These are phyloP conservation scores for Hoplodrina blanda DNA, from an alignment of 2,888 invertebrate species.

Conservation along the genomic window DNA sequence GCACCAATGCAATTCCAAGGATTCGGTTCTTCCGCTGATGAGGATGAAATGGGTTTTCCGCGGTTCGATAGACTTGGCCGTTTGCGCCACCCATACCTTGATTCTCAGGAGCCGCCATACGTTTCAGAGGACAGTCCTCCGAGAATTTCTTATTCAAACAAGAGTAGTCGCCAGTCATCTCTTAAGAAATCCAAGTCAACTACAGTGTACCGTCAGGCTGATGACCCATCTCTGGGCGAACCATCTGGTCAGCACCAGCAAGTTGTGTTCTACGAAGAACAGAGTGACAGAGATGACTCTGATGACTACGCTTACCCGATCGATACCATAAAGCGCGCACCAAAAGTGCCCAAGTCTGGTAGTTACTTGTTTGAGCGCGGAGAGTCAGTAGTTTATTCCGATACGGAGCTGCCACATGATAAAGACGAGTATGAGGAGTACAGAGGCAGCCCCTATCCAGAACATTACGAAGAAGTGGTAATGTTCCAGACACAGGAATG, in stretches of 20 bases:
- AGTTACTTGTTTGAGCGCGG: slow-evolving; percentile 85
- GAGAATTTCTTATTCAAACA: slow-evolving; percentile 85
- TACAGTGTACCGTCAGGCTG: slow-evolving; percentile 79
- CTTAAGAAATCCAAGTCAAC: slow-evolving; percentile 84
- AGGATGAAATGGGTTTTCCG: slow-evolving; percentile 92
- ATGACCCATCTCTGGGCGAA: slow-evolving; percentile 81
- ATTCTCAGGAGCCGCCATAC: slow-evolving; percentile 86
- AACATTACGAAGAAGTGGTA: slow-evolving; percentile 84
- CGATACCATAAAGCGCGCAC: slow-evolving; percentile 88
- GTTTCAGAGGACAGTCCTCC: slow-evolving; percentile 88
- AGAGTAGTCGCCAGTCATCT: slow-evolving; percentile 87
- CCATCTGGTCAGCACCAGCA: slow-evolving; percentile 80
- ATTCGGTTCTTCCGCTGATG: slow-evolving; percentile 91
- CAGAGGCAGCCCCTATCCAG: slow-evolving; percentile 87
- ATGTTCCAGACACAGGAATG: slow-evolving; percentile 88
- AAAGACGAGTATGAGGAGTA: slow-evolving; percentile 87
- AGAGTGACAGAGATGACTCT: slow-evolving; percentile 87
- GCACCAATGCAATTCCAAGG: slow-evolving; percentile 91
- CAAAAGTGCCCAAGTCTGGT: slow-evolving; percentile 84
- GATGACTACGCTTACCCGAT: slow-evolving; percentile 89
- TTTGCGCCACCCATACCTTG: slow-evolving; percentile 88
- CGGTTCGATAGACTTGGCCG: slow-evolving; percentile 91
- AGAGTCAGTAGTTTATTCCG: slow-evolving; percentile 86
- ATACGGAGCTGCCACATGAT: slow-evolving; percentile 83
- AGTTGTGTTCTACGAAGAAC: slow-evolving; percentile 82